phyloP scores from a whole-genome alignment of 2,888 invertebrate species.

The Agrypnus murinus region DNA sequence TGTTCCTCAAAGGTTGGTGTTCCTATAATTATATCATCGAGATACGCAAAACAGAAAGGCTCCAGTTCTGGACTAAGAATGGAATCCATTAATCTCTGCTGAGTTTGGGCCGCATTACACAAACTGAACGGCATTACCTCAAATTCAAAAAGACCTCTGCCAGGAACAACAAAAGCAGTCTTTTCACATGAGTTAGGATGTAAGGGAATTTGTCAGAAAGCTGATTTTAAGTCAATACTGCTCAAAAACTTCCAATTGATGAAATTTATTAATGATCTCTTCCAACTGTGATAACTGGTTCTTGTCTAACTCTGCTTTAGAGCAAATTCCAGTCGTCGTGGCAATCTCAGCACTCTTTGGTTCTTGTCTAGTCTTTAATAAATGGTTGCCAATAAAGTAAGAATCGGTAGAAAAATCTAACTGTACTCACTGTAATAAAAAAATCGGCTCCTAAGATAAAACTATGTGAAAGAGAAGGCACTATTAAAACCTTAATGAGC shows the following conservation, averaged over 20 bases:
- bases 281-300: background rate
- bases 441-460: background rate
- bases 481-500: background rate
- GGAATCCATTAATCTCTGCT: conserved; percentile 46
- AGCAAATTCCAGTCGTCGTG: background rate
- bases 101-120: conserved; percentile 48
- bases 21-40: conserved; percentile 33
- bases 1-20: conserved; percentile 42
- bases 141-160: conserved; percentile 30
- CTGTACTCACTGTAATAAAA: background rate
- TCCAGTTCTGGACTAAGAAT: conserved; percentile 39
- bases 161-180: conserved; percentile 17
- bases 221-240: conserved; percentile 19
- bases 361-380: too few relatives aligned
- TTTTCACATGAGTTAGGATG: background rate
- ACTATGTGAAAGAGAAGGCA: background rate
- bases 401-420: background rate
- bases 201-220: conserved; percentile 34
- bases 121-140: conserved; percentile 54
- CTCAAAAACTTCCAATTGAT: background rate
- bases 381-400: background rate
- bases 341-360: background rate
- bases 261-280: background rate
- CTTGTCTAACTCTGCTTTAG: background rate
- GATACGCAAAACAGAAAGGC: conserved; percentile 8